Conservation (phyloP, 2,113 vertebrate species). For the Otocyon megalotis region DNA sequence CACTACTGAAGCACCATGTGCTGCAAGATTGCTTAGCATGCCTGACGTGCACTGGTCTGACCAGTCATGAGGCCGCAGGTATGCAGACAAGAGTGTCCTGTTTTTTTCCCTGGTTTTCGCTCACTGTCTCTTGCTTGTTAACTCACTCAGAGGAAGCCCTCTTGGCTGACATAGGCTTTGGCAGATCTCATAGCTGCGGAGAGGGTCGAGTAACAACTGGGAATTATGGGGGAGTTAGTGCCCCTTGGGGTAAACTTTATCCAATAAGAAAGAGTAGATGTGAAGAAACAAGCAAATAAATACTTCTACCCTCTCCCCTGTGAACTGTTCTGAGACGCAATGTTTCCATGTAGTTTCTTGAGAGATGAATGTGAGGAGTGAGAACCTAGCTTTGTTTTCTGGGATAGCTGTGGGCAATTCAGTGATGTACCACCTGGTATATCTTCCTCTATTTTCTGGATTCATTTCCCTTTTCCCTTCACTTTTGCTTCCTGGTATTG, state of each 20-base stretch:
- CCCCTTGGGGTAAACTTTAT: not conserved
- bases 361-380: not conserved
- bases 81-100: not conserved
- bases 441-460: not conserved
- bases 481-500: not conserved
- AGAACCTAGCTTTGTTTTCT: not conserved
- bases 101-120: not conserved
- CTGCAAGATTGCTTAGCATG: not conserved
- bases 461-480: not conserved
- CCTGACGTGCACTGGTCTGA: not conserved
- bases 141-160: not conserved
- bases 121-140: not conserved
- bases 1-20: not conserved
- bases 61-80: not conserved
- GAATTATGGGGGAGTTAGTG: not conserved
- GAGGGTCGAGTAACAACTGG: not conserved
- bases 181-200: not conserved
- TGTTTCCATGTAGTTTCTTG: not conserved
- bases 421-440: not conserved
- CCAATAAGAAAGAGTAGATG: not conserved
- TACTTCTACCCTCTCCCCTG: not conserved
- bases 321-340: not conserved
- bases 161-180: not conserved
- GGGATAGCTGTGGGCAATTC: not conserved
- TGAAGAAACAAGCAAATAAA: not conserved